These are phyloP conservation scores for Coreius guichenoti DNA, from an alignment of 2,797 vertebrate species.

Conservation along the genomic window DNA sequence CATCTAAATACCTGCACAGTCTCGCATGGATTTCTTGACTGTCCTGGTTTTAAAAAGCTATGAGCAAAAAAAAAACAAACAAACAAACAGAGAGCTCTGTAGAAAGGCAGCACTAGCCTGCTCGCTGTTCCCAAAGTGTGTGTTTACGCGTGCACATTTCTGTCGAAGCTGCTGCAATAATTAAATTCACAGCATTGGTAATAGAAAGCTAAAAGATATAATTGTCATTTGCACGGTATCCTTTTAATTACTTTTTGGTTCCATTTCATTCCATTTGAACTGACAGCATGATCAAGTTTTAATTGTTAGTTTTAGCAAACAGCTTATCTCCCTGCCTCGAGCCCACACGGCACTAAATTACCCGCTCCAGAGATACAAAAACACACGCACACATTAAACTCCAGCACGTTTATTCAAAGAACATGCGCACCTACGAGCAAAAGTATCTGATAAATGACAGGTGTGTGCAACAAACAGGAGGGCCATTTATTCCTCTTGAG, in stretches of 20 bases:
- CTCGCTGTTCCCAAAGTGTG: constrained; percentile 37
- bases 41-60: constrained; percentile 49
- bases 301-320: constrained; percentile 80
- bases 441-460: constrained; percentile 69
- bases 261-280: constrained; percentile 85
- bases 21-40: constrained; percentile 53
- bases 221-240: constrained; percentile 79
- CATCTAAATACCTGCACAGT: constrained; percentile 66
- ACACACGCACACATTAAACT: constrained; percentile 42
- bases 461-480: constrained; percentile 72
- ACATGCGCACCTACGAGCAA: constrained; percentile 55
- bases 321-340: constrained; percentile 80
- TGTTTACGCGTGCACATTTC: constrained; percentile 40
- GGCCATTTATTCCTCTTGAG: constrained; percentile 72
- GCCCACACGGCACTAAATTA: constrained; percentile 75
- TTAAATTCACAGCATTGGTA: constrained; percentile 79
- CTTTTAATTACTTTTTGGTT: constrained; percentile 86
- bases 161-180: constrained; percentile 71
- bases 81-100: constrained; percentile 15
- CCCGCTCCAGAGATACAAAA: constrained; percentile 66
- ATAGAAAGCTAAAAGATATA: constrained; percentile 82
- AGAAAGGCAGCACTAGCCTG: background rate
- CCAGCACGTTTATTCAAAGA: constrained; percentile 35
- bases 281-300: constrained; percentile 83
- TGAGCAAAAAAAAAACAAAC: background rate